Percentiles rank a stretch among this genome's conserved stretches.
Evolutionary conservation across 2,888 invertebrate species (phyloP).

Genomic region (Agriopis marginaria): DNA sequence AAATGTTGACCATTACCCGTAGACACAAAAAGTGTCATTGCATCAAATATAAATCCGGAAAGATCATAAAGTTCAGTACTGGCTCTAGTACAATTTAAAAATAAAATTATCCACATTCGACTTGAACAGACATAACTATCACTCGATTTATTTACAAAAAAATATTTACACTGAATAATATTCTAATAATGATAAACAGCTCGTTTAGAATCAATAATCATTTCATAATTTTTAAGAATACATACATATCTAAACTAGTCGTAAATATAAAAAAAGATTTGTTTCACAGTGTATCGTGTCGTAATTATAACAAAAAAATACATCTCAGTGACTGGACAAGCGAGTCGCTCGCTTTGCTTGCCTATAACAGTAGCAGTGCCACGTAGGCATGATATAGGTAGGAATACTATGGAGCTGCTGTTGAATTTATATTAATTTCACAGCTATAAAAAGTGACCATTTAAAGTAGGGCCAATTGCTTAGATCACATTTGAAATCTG

Average conservation of each 20-base stretch:
- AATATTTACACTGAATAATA: conserved; percentile 45
- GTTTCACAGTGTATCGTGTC: background rate
- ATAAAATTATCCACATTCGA: conserved; percentile 41
- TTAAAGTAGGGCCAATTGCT: too few species aligned
- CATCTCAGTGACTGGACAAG: background rate
- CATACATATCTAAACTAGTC: conserved; percentile 3
- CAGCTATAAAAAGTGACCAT: too few species aligned
- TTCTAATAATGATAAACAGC: conserved; percentile 37
- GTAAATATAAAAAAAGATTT: conserved; percentile 5
- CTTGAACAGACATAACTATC: conserved; percentile 31
- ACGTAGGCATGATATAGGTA: too few species aligned
- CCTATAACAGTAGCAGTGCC: background rate
- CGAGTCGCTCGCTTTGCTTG: background rate
- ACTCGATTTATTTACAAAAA: conserved; percentile 40
- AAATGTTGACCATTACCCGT: background rate
- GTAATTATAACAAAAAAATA: background rate
- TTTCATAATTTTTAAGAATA: conserved; percentile 35
- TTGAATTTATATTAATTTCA: too few species aligned
- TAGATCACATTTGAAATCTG: too few species aligned
- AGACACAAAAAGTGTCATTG: background rate
- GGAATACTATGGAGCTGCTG: too few species aligned
- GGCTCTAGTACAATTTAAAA: conserved; percentile 28
- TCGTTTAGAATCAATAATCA: conserved; percentile 25
- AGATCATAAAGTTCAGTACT: background rate
- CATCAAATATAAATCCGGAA: background rate